Conservation (phyloP, 2,797 vertebrate genomes). For the Pagetopsis macropterus region DNA sequence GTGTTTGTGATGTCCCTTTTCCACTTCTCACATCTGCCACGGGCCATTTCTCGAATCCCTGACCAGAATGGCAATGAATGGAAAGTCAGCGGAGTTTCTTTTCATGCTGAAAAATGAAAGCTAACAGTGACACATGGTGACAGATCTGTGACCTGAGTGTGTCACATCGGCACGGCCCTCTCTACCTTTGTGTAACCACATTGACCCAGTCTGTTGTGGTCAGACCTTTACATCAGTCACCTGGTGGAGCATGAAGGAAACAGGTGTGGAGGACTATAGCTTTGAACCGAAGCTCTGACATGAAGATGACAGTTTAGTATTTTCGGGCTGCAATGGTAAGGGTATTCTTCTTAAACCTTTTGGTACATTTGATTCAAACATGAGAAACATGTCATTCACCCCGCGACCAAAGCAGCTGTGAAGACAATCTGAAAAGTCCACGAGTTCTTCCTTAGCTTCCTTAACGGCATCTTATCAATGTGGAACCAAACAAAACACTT, state of each 20-base stretch:
- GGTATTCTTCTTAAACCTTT: too few relatives aligned
- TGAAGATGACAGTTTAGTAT: not conserved
- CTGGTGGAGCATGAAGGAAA: not conserved
- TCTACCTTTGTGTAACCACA: conserved; percentile 31
- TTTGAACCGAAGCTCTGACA: not conserved
- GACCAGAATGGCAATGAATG: conserved; percentile 25
- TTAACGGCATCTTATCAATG: not conserved
- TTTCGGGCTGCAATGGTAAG: too few relatives aligned
- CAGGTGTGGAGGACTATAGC: not conserved
- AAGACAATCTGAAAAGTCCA: too few relatives aligned
- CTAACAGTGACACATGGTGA: conserved; percentile 45
- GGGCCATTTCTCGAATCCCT: conserved; percentile 19
- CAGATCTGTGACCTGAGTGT: conserved; percentile 26
- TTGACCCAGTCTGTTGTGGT: conserved; percentile 14
- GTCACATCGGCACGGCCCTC: conserved; percentile 36
- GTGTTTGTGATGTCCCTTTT: conserved; percentile 15
- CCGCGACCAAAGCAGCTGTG: too few relatives aligned
- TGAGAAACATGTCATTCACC: too few relatives aligned
- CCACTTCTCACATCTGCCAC: not conserved
- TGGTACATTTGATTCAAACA: too few relatives aligned
- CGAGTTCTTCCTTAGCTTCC: too few relatives aligned
- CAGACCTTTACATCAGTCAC: conserved; percentile 12
- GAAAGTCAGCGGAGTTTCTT: conserved; percentile 7
- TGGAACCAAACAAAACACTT: not conserved
- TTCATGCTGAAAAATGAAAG: conserved; percentile 23